These are phyloP conservation scores for Cyclina sinensis DNA, from an alignment of 1,140 invertebrate species.

Conservation along the genomic window DNA sequence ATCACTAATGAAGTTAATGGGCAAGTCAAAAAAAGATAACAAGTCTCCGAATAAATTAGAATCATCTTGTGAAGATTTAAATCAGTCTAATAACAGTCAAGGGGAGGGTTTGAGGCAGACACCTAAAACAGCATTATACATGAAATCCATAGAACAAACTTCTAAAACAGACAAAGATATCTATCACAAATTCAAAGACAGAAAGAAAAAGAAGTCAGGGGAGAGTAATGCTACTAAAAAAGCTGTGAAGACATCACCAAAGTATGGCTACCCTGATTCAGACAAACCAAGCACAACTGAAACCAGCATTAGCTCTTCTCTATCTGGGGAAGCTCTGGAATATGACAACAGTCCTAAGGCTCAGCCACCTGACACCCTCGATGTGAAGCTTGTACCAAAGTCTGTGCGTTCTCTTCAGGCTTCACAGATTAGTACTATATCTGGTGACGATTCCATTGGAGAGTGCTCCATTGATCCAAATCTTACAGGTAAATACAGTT, in stretches of 20 bases:
- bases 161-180: slow-evolving; percentile 72
- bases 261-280: slow-evolving; percentile 14
- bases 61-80: slow-evolving; percentile 32
- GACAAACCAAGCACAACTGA: slow-evolving; percentile 15
- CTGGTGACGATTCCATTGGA: slow-evolving; percentile 77
- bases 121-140: slow-evolving; percentile 53
- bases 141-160: slow-evolving; percentile 78
- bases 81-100: slow-evolving; percentile 41
- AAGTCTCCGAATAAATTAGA: slow-evolving; percentile 32
- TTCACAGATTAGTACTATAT: slow-evolving; percentile 73
- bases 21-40: slow-evolving; percentile 49
- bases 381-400: slow-evolving; percentile 64
- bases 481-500: no score
- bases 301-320: slow-evolving; percentile 13
- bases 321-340: slow-evolving; percentile 3
- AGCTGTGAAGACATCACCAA: slow-evolving; percentile 50
- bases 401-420: slow-evolving; percentile 66
- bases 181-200: slow-evolving; percentile 78
- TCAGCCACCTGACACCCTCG: slow-evolving; percentile 68
- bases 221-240: slow-evolving; percentile 21
- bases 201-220: slow-evolving; percentile 52
- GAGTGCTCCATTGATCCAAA: slow-evolving; percentile 79
- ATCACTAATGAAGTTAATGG: slow-evolving; percentile 78
- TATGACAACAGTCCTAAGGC: slow-evolving; percentile 33
- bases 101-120: not conserved